These are phyloP conservation scores for Hirudinaria manillensis DNA, from an alignment of 2,888 invertebrate species.

Conservation along the genomic window DNA sequence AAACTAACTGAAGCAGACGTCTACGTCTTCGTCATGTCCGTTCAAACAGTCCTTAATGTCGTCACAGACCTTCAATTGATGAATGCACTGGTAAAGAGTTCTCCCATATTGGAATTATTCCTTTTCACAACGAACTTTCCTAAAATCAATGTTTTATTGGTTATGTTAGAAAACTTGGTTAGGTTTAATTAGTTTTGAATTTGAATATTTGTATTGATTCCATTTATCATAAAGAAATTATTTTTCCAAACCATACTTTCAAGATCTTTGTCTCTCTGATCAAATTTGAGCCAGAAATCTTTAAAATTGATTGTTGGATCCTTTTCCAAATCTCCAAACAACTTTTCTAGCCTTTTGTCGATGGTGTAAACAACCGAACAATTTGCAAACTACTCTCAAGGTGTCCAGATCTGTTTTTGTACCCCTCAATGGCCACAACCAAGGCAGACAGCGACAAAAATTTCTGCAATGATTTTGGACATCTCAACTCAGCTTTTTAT, in stretches of 20 bases:
- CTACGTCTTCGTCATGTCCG: slow-evolving; percentile 1
- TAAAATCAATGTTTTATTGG: background rate
- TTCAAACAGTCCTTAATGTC: background rate
- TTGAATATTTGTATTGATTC: no score
- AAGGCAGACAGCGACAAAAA: no score
- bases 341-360: background rate
- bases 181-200: no score
- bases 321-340: background rate
- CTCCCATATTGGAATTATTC: background rate
- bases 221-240: no score
- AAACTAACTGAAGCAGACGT: background rate
- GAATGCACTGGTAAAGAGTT: background rate
- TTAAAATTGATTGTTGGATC: background rate
- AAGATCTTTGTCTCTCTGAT: background rate
- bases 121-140: background rate
- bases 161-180: background rate
- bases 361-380: background rate
- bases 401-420: no score
- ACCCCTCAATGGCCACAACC: no score
- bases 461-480: no score
- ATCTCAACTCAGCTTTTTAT: no score
- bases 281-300: background rate
- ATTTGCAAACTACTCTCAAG: background rate
- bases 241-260: no score
- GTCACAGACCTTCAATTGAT: slow-evolving; percentile 1